Conservation (phyloP, 2,888 invertebrate genomes). For the Loripinus fragilis region DNA sequence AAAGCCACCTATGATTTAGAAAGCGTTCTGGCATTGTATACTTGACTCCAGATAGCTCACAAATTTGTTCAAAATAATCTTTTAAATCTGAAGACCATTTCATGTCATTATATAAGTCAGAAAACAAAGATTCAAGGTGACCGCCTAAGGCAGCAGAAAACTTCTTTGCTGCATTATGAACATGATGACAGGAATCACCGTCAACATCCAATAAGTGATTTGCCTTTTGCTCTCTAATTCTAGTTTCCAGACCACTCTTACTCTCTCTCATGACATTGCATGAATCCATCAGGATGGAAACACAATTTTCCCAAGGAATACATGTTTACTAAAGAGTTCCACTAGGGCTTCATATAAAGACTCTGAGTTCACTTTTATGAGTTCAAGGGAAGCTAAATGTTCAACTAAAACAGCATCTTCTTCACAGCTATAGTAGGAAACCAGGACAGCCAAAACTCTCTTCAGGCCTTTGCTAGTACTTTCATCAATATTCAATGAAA, state of each 20-base stretch:
- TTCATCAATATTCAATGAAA: conserved; percentile 53
- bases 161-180: conserved; percentile 64
- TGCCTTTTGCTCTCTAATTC: conserved; percentile 47
- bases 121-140: conserved; percentile 45
- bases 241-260: conserved; percentile 60
- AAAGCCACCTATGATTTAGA: conserved; percentile 60
- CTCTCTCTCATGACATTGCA: conserved; percentile 63
- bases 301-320: conserved; percentile 63
- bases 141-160: conserved; percentile 45
- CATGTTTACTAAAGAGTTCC: conserved; percentile 40
- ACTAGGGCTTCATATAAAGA: conserved; percentile 33
- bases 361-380: conserved; percentile 37
- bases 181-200: conserved; percentile 65
- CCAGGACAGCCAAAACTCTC: conserved; percentile 45
- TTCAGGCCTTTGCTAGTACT: conserved; percentile 40
- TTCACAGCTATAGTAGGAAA: conserved; percentile 30
- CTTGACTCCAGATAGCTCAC: conserved; percentile 30
- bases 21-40: conserved; percentile 55
- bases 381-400: conserved; percentile 47
- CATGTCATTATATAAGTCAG: conserved; percentile 1
- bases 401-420: conserved; percentile 37
- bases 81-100: conserved; percentile 43
- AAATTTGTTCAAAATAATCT: conserved; percentile 57
- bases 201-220: conserved; percentile 67
- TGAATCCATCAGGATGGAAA: conserved; percentile 63